Evolutionary conservation across 2,797 vertebrate genomes (phyloP), one percentile per base, ranked within the genome.

Genomic region (Sebastes vulpes): DNA sequence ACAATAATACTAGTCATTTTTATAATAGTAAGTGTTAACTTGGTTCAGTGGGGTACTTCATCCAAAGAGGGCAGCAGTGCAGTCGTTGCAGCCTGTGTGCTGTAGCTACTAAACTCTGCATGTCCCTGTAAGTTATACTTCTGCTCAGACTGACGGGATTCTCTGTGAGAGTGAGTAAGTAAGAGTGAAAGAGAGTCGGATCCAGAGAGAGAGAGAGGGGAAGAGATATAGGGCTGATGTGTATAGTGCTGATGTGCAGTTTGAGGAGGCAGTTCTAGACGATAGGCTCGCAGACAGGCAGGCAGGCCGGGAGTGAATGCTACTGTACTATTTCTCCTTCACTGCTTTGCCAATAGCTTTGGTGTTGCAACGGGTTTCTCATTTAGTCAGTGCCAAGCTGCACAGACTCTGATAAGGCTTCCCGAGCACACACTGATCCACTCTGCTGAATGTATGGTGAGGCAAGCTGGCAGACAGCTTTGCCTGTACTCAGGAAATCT

Each of bases 371-470:
- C 71, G 80, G 84, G 77, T 85, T 91, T 87, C 92, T 92, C 92
- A 88, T 93, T 92, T 91, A 84, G 86, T 86, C 64, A 16, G 72
- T 83, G 78, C 85, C 90, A 89, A 92, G 93, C 92, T 93, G 91
- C 93, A 87, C 79, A 48, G 88, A 65, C 78, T 84, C 82, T 86
- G 93, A 95, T 94, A 93, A 93, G 89, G 75, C 84, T 88, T 80
- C 68, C 82, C 46, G 81, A 81, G 80, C 78, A 54, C 81, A 84
- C 77, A 57, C 65, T 79, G 89, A 91, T 91, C 84, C 87, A 80
- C 78, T 35, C 78, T 35, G 84, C 83, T 77, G 73, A 79, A 88
- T 82, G 88, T 86, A 89, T 79, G 73, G 77, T 4, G 42, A 77
- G 72, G 72, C 20, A 57, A 81, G 80, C 73, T 66, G 71, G 79